Conservation (phyloP, 92 coral and sea anemone species). For the Porites cylindrica region DNA sequence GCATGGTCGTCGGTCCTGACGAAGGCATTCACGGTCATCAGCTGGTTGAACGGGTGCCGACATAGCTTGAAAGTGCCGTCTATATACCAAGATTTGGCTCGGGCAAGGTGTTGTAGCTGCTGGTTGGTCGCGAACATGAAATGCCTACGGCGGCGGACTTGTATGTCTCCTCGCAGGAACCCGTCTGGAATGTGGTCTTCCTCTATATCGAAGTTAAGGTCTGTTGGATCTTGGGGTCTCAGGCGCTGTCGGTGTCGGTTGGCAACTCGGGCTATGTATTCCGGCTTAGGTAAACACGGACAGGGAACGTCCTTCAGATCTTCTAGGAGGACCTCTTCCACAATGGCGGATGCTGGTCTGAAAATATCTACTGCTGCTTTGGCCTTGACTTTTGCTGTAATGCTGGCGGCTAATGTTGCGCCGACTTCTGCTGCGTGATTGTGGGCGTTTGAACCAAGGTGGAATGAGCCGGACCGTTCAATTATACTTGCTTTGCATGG, state of each 20-base stretch:
- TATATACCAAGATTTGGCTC: slow-evolving; percentile 19
- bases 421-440: slow-evolving; percentile 19
- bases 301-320: slow-evolving; percentile 12
- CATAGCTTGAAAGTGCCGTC: slow-evolving; percentile 1
- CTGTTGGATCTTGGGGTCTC: slow-evolving; percentile 30
- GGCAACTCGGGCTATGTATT: neutral
- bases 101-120: slow-evolving; percentile 6
- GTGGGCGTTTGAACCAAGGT: slow-evolving; percentile 19
- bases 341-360: slow-evolving; percentile 38
- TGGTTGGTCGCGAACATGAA: neutral
- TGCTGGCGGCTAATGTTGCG: slow-evolving; percentile 1
- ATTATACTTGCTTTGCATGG: slow-evolving; percentile 11
- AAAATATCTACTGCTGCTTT: slow-evolving; percentile 18
- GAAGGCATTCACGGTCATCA: too few species aligned
- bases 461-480: neutral
- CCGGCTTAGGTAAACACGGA: neutral
- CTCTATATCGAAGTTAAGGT: slow-evolving; percentile 7
- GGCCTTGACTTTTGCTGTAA: slow-evolving; percentile 21
- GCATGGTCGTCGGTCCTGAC: slow-evolving; percentile 22
- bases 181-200: slow-evolving; percentile 19
- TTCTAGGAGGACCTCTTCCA: slow-evolving; percentile 24
- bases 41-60: slow-evolving; percentile 1
- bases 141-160: slow-evolving; percentile 14
- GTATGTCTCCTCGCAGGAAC: slow-evolving; percentile 22
- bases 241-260: slow-evolving; percentile 20